phyloP scores from a whole-genome alignment of 92 coral and sea anemone species.

The Nematostella vectensis region DNA sequence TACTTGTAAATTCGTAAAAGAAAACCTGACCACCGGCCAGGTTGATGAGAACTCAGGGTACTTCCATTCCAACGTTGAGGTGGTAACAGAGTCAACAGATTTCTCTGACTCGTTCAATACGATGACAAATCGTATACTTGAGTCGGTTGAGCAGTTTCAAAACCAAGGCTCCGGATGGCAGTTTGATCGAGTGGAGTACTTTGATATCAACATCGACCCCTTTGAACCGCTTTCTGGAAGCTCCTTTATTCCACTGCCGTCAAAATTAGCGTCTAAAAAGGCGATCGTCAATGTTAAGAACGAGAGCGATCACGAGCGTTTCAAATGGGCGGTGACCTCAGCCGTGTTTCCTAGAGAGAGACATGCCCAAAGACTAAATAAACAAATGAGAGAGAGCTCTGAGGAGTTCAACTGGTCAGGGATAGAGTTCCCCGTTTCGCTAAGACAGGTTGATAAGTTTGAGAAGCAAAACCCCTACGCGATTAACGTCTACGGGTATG shows the following conservation, averaged over 20 bases:
- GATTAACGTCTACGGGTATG: no score
- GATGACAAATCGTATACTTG: slow-evolving; percentile 22
- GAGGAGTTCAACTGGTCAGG: no score
- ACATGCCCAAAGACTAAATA: slow-evolving; percentile 26
- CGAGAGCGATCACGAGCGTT: slow-evolving; percentile 41
- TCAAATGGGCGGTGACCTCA: slow-evolving; percentile 48
- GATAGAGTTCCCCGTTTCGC: no score
- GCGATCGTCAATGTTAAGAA: slow-evolving; percentile 44
- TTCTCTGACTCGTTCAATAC: slow-evolving; percentile 15
- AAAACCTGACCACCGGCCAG: slow-evolving; percentile 14
- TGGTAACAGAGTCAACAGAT: slow-evolving; percentile 32
- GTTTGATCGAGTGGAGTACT: slow-evolving; percentile 22
- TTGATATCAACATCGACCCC: slow-evolving; percentile 28
- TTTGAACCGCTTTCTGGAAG: slow-evolving; percentile 38
- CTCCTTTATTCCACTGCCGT: slow-evolving; percentile 27
- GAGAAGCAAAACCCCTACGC: no score
- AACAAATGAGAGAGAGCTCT: slow-evolving; percentile 30
- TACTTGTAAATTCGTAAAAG: slow-evolving; percentile 22
- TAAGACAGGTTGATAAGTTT: no score
- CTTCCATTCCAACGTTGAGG: slow-evolving; percentile 19
- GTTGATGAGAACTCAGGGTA: slow-evolving; percentile 10
- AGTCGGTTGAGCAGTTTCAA: slow-evolving; percentile 20
- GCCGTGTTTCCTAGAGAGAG: slow-evolving; percentile 25
- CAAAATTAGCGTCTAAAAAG: slow-evolving; percentile 14
- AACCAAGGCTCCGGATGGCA: slow-evolving; percentile 38